phyloP scores from a whole-genome alignment of 2,888 invertebrate species.

The Cephus runcator region DNA sequence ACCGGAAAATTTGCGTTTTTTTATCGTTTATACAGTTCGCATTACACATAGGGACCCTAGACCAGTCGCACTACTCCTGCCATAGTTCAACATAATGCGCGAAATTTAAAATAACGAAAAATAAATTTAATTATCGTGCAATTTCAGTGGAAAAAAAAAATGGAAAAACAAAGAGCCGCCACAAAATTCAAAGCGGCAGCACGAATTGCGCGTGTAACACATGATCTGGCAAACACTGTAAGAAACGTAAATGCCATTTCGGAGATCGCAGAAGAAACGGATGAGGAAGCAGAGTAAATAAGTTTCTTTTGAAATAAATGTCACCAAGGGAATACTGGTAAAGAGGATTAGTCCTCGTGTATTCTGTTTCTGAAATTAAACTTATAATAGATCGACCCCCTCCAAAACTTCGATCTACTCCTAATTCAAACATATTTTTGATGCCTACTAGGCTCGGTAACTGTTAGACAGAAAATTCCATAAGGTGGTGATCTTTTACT shows the following conservation, averaged over 20 bases:
- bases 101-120: no score
- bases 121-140: neutral
- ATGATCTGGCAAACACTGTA: constrained; percentile 50
- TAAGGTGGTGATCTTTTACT: no score
- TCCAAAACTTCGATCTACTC: no score
- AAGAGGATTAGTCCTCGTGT: no score
- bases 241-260: constrained; percentile 32
- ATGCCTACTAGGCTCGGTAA: no score
- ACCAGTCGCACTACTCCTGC: neutral
- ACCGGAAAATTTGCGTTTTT: neutral
- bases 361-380: no score
- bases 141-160: constrained; percentile 76
- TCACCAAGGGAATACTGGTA: neutral
- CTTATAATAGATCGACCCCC: no score
- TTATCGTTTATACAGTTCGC: neutral
- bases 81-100: no score
- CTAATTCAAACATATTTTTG: no score
- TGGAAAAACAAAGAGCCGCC: constrained; percentile 73
- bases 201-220: constrained; percentile 68
- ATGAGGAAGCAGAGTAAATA: neutral
- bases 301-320: no score
- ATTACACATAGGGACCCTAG: neutral
- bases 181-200: constrained; percentile 77
- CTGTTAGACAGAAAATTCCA: no score
- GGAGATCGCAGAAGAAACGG: neutral